These are phyloP conservation scores for Elachura formosa DNA, from an alignment of 2,113 vertebrate species.

Conservation along the genomic window DNA sequence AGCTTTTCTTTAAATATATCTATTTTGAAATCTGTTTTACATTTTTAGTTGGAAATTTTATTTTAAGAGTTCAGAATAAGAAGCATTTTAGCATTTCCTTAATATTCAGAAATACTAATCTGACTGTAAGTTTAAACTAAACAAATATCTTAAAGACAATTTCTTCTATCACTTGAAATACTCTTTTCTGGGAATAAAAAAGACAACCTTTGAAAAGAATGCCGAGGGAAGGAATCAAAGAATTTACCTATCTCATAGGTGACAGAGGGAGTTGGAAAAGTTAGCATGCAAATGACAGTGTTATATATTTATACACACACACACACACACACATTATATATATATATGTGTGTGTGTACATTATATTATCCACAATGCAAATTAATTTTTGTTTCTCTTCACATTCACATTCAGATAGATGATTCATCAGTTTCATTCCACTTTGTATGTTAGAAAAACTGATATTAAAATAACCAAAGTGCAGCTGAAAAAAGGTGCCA, in stretches of 20 bases:
- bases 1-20: background rate
- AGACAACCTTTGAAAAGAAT: background rate
- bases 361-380: background rate
- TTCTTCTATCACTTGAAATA: background rate
- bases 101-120: background rate
- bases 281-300: background rate
- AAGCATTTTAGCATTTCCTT: background rate
- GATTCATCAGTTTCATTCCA: background rate
- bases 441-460: background rate
- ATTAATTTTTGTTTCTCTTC: background rate
- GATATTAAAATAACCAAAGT: background rate
- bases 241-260: background rate
- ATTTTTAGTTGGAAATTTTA: background rate
- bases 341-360: no score
- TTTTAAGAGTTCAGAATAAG: background rate
- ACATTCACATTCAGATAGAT: background rate
- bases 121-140: background rate
- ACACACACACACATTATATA: fast-evolving
- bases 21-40: background rate
- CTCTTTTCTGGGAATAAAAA: background rate
- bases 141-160: background rate
- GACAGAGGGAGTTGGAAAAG: background rate
- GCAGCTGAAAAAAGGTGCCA: background rate
- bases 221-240: background rate
- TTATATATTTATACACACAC: background rate